phyloP scores from a whole-genome alignment of 2,113 vertebrate genomes.

The Orientallactaga bullata region DNA sequence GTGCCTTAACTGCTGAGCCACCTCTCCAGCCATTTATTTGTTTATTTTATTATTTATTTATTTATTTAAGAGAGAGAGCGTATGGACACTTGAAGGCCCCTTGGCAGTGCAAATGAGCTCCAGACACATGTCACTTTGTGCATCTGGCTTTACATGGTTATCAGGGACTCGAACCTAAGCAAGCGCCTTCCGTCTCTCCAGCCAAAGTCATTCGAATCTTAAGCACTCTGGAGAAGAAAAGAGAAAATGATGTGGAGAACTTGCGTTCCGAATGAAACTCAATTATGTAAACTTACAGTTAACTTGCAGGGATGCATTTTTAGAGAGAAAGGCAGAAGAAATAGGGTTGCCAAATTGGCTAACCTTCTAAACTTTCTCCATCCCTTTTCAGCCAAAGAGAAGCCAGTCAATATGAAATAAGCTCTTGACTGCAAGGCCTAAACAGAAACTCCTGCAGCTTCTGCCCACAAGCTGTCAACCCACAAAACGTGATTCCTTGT shows the following conservation, averaged over 20 bases:
- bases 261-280: slow-evolving; percentile 43
- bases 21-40: no score
- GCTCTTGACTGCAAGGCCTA: not conserved
- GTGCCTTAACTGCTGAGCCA: no score
- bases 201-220: no score
- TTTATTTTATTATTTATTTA: no score
- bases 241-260: slow-evolving; percentile 24
- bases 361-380: slow-evolving; percentile 36
- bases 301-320: not conserved
- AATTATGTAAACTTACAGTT: not conserved
- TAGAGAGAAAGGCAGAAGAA: slow-evolving; percentile 38
- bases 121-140: no score
- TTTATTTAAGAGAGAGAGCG: no score
- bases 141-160: no score
- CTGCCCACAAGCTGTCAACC: slow-evolving; percentile 33
- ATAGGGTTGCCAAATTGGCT: slow-evolving; percentile 32
- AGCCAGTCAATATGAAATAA: slow-evolving; percentile 43
- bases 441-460: slow-evolving; percentile 32
- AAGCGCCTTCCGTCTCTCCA: no score
- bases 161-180: no score
- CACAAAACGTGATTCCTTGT: slow-evolving; percentile 48
- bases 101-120: no score
- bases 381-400: slow-evolving; percentile 64
- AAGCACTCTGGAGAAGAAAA: slow-evolving; percentile 32
- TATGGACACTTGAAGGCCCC: no score